phyloP scores from a whole-genome alignment of 2,797 vertebrate genomes.

The Lithobates pipiens region DNA sequence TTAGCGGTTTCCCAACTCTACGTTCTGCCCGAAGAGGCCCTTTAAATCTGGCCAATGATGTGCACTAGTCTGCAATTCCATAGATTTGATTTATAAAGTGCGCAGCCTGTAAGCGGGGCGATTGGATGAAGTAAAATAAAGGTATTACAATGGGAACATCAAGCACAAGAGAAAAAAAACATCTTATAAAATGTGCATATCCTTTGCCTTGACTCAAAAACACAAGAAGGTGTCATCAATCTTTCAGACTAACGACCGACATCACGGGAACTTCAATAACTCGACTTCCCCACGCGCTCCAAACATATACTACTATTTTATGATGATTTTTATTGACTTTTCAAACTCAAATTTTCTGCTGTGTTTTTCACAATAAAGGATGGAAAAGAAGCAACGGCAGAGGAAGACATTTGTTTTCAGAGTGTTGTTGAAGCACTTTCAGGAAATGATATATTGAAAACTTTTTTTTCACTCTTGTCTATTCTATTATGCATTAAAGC shows the following conservation, averaged over 20 bases:
- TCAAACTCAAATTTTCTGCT: constrained; percentile 49
- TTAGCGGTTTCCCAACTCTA: no score
- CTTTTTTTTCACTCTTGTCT: background rate
- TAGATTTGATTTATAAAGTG: constrained; percentile 8
- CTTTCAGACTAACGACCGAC: constrained; percentile 46
- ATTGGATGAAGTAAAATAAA: constrained; percentile 18
- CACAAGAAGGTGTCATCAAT: constrained; percentile 50
- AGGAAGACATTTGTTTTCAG: constrained; percentile 7
- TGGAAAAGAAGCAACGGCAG: constrained; percentile 20
- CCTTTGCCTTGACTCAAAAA: constrained; percentile 29
- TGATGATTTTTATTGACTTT: constrained; percentile 55
- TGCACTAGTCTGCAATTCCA: background rate
- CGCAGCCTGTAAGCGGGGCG: background rate
- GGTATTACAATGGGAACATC: constrained; percentile 25
- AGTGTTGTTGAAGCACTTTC: background rate
- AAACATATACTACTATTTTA: constrained; percentile 43
- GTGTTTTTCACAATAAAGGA: constrained; percentile 20
- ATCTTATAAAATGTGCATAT: constrained; percentile 52
- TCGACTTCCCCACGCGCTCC: constrained; percentile 18
- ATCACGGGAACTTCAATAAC: constrained; percentile 53
- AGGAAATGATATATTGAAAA: background rate
- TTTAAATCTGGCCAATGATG: background rate
- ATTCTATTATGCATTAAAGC: background rate
- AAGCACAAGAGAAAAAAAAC: constrained; percentile 17
- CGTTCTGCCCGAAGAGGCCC: background rate